Evolutionary conservation across 1,140 invertebrate genomes (phyloP), one percentile per base, ranked within the genome.

Genomic region (Teleogryllus occipitalis): DNA sequence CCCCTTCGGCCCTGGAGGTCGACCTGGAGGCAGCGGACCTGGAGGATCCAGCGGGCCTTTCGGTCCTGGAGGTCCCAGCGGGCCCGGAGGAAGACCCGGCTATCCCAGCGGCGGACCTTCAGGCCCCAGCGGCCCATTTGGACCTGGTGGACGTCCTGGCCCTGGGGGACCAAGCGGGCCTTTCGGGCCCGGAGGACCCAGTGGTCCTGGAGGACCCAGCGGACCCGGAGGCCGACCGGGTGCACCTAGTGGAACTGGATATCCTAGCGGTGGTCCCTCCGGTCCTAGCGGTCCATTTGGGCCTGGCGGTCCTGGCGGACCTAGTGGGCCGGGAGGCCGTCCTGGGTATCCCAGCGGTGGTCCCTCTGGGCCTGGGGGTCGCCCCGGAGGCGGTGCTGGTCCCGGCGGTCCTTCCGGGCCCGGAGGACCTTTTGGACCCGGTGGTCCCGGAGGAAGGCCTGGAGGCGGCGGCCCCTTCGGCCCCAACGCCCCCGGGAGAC

Each of bases 11-110:
- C 27, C 27, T 39, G 27, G 27, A 39, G 27, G 27, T 78, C 83
- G 80, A 73, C 82, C 81, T 22, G 83, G 82, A 27, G 85, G 85
- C 75, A 86, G 88, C 27, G 5, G 27, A 39, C 54, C 54, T 65
- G 18, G 18, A 14, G 10, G 10, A 65, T 2, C 54, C 10, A 7
- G 10, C 7, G 18, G 54, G 2, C 54, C 54, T 2, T 39, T 39
- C 27, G 27, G 27, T 6, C 39, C 14, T 8, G 72, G 72, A 77
- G 15, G 8, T 22, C 21, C 27, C 15, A 8, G 79, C 7, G n/a
- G 72, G 46, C 10, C 73, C 4, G 15, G 39, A 39, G n/a, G n/a
- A n/a, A n/a, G n/a, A n/a, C n/a, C 49, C 7, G 18, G 22, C n/a
- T 18, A 73, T 8, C 10, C 21, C n/a, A 21, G 39, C n/a, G 74